phyloP scores from a whole-genome alignment of 2,888 invertebrate genomes.

The Rotaria macrura region DNA sequence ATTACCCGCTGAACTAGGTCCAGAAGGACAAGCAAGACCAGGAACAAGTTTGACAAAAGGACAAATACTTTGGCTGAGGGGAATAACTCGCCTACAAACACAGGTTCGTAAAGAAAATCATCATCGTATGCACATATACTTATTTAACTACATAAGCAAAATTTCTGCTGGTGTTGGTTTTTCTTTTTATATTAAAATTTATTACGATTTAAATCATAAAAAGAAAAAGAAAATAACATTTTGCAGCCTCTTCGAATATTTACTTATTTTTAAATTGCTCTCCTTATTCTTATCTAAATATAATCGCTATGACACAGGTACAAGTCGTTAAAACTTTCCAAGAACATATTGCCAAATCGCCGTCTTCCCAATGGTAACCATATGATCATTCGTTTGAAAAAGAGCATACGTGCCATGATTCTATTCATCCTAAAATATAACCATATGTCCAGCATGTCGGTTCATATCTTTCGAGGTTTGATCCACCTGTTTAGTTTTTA shows the following conservation, averaged over 20 bases:
- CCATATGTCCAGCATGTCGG: neutral
- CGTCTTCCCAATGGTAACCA: constrained; percentile 34
- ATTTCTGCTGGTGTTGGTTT: neutral
- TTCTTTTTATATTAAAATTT: too few relatives aligned
- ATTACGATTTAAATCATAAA: neutral
- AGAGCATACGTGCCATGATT: neutral
- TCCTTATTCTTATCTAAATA: neutral
- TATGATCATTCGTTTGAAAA: neutral
- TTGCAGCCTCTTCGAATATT: neutral
- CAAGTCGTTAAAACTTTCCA: constrained; percentile 35
- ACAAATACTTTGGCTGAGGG: constrained; percentile 98
- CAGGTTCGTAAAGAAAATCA: constrained; percentile 49
- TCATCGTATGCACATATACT: too few relatives aligned
- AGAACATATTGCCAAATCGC: constrained; percentile 34
- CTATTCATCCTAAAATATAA: neutral
- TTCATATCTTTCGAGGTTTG: neutral
- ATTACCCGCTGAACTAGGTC: neutral
- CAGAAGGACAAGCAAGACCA: neutral
- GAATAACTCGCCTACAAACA: constrained; percentile 67
- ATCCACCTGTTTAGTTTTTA: neutral
- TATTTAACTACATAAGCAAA: too few relatives aligned
- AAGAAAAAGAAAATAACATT: neutral
- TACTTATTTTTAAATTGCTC: too few relatives aligned
- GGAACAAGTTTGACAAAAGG: constrained; percentile 54
- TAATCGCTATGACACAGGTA: constrained; percentile 24